Base-by-base conservation (phyloP, 2,888 invertebrate species). In the Lissocephala sabroskyi region DNA sequence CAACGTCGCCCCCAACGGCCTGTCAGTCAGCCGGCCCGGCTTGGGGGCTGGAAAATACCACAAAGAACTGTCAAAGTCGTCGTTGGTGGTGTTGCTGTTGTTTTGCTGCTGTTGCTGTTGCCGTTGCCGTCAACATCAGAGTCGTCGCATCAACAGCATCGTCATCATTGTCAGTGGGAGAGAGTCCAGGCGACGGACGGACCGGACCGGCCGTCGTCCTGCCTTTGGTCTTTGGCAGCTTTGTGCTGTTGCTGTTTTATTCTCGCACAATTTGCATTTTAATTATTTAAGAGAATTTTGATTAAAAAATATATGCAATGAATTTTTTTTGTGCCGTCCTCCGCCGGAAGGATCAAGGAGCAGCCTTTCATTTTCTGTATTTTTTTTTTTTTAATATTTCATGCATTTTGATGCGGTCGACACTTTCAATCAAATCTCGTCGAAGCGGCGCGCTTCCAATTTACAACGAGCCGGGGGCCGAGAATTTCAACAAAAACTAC, bases 211-310 rank as follows among this genome's bases (percentile, higher is more conserved):
- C 39, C 17, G 13, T 23, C 11, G 10, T 10, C 11, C 39, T 10
- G 39, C 29, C 39, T 32, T 28, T 23, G 19, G 58, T 37, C 44
- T 45, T 48, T 51, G 44, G 41, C 16, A 40, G 35, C 33, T 56
- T 52, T 19, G 59, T 62, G 65, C 50, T 56, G 50, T 37, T 41
- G 40, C 14, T 56, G 47, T 59, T 56, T 68, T 63, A 59, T 68
- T 52, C 57, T 68, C 76, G 49, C 67, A 65, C 74, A 79, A 79
- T 80, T 79, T 80, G 66, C 71, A 80, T 81, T 79, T 81, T 79
- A 80, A 80, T 81, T 81, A 81, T 81, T 80, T 75, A 80, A 78
- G 70, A 80, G 78, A 80, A 81, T 81, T 80, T 80, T 81, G 80
- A 81, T 81, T 81, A 81, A 80, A 80, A 80, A 70, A 79, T 73